Evolutionary conservation across 2,888 invertebrate genomes (phyloP).

Genomic region (Eledone cirrhosa): DNA sequence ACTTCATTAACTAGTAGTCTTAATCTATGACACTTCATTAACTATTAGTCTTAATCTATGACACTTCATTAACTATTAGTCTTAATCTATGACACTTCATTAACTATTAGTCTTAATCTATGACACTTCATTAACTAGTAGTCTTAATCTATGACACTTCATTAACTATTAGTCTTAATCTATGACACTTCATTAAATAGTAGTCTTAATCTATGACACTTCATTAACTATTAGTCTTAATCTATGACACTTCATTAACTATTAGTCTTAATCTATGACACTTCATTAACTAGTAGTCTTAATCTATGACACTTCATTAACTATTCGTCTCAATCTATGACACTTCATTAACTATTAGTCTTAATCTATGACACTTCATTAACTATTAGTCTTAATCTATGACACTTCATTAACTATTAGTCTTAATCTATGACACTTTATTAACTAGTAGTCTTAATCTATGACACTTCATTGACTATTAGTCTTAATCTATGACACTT

Average conservation of each 20-base stretch:
- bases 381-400: background rate
- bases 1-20: conserved; percentile 32
- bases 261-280: background rate
- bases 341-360: background rate
- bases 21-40: conserved; percentile 19
- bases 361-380: background rate
- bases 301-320: background rate
- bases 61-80: conserved; percentile 29
- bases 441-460: background rate
- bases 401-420: background rate
- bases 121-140: conserved; percentile 27
- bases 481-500: background rate
- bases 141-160: background rate
- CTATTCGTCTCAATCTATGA: background rate
- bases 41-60: background rate
- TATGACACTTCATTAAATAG: background rate
- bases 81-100: conserved; percentile 1
- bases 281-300: no score
- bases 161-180: conserved; percentile 14
- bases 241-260: background rate
- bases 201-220: background rate
- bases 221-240: no score
- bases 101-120: conserved; percentile 29
- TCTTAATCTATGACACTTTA: background rate
- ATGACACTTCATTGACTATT: background rate